phyloP scores from a whole-genome alignment of 2,888 invertebrate species.

The Hofmannophila pseudospretella region DNA sequence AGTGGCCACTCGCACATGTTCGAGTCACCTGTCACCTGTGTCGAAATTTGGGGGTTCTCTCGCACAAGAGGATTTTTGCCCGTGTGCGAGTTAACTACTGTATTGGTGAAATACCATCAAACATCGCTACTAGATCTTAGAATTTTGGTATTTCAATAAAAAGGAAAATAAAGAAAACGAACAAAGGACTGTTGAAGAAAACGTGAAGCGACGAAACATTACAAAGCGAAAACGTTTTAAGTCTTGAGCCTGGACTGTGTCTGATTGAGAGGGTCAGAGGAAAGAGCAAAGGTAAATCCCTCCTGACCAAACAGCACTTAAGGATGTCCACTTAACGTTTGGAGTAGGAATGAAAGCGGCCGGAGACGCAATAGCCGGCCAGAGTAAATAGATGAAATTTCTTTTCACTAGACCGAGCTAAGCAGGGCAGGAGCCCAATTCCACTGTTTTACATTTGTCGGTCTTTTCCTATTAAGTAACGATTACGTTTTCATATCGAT shows the following conservation, averaged over 20 bases:
- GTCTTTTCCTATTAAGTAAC: too few relatives aligned
- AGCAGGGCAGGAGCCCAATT: too few relatives aligned
- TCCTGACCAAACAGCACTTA: slow-evolving; percentile 71
- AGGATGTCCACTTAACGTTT: slow-evolving; percentile 67
- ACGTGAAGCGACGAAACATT: slow-evolving; percentile 30
- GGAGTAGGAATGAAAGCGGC: slow-evolving; percentile 51
- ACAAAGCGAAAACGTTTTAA: slow-evolving; percentile 47
- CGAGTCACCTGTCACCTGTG: too few relatives aligned
- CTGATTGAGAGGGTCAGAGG: slow-evolving; percentile 64
- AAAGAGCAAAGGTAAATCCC: slow-evolving; percentile 75
- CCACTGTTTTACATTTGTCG: too few relatives aligned
- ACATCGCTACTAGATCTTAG: slow-evolving; percentile 11
- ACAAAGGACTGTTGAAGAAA: not conserved
- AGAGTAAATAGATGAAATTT: slow-evolving; percentile 62
- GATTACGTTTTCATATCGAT: too few relatives aligned
- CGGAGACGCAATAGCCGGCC: slow-evolving; percentile 35
- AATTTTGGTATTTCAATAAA: slow-evolving; percentile 15
- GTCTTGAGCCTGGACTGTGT: slow-evolving; percentile 37
- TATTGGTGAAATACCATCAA: too few relatives aligned
- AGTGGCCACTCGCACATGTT: too few relatives aligned
- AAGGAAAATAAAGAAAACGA: slow-evolving; percentile 5
- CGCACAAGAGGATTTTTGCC: too few relatives aligned
- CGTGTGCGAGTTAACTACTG: too few relatives aligned
- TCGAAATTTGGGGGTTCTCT: too few relatives aligned
- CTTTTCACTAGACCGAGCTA: slow-evolving; percentile 45